A percentile compares a stretch with the other conserved stretches of the same genome.
Evolutionary conservation across 2,797 vertebrate genomes (phyloP).

Genomic region (Neostethus bicornis): DNA sequence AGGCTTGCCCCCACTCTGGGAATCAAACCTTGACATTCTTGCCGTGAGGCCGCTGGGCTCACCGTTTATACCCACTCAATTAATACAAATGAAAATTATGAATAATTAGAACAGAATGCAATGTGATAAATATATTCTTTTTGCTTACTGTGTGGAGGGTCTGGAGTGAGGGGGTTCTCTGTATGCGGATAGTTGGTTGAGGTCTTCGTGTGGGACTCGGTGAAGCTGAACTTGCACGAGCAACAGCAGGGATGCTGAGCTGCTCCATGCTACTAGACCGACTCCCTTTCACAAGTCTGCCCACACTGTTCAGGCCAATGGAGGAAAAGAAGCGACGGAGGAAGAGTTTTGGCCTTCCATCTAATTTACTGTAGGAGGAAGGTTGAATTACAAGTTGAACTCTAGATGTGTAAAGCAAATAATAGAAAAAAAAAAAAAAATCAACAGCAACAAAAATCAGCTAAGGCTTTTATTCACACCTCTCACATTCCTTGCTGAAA

Average conservation of each 20-base stretch:
- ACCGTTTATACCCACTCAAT: too few species aligned
- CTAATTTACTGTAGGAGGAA: slow-evolving; percentile 63
- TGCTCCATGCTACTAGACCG: slow-evolving; percentile 86
- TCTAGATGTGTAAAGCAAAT: neutral
- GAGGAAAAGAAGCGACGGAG: slow-evolving; percentile 84
- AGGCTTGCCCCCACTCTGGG: too few species aligned
- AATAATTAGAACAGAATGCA: too few species aligned
- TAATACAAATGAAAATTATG: too few species aligned
- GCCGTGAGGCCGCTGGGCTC: too few species aligned
- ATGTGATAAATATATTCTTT: neutral
- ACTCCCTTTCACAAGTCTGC: slow-evolving; percentile 78
- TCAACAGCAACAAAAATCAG: too few species aligned
- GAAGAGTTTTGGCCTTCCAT: slow-evolving; percentile 80
- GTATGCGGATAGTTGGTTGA: slow-evolving; percentile 64
- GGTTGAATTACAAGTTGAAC: neutral
- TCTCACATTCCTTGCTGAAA: too few species aligned
- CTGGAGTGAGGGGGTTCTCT: slow-evolving; percentile 83
- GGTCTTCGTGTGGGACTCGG: slow-evolving; percentile 74
- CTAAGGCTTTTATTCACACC: too few species aligned
- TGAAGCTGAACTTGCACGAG: slow-evolving; percentile 62
- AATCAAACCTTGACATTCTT: too few species aligned
- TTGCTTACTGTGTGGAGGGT: slow-evolving; percentile 74
- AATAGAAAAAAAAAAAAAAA: neutral
- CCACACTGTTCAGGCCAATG: slow-evolving; percentile 82
- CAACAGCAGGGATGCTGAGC: slow-evolving; percentile 64